Evolutionary conservation across 2,797 vertebrate genomes (phyloP), one percentile per base, ranked within the genome.

Genomic region (Argya squamiceps): DNA sequence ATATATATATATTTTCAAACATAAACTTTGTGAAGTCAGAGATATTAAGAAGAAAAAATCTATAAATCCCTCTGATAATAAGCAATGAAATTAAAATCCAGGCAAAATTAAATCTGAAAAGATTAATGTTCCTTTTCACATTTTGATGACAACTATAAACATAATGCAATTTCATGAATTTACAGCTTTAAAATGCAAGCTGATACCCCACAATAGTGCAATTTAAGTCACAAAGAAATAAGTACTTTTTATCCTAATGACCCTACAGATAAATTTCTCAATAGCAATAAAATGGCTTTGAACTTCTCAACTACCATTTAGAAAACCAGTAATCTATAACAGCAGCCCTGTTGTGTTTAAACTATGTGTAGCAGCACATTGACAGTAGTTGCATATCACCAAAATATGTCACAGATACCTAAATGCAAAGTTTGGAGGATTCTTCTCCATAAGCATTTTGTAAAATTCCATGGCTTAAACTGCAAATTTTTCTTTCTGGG

Each of bases 61-160:
- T 92, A 86, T 97, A 96, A 96, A 93, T 97, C 89, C 80, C 75
- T 90, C 58, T 83, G 68, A 94, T 92, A 97, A 96, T 85, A 80
- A 91, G 55, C 64, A 95, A 95, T 95, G 63, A 81, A 97, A 97
- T 97, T 97, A 97, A 97, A 98, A 97, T 96, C 69, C 55, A 81
- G 78, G 39, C 75, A 92, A 96, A 97, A 97, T 97, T 97, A 98
- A 97, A 97, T 97, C 96, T 44, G 13, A 89, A 92, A 90, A 97
- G 50, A 97, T 95, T 92, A 95, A 95, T 90, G 88, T 67, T 89
- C 84, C 93, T 75, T 94, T 92, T 84, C 88, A 60, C 86, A 92
- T 93, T 91, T 95, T 88, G 89, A 95, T 96, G 92, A 69, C 89
- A 93, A 73, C 79, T 82, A 81, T 94, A 96, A 96, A 81, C 79